These are phyloP conservation scores for Lithophane socia DNA, from an alignment of 2,888 invertebrate genomes.

Conservation along the genomic window DNA sequence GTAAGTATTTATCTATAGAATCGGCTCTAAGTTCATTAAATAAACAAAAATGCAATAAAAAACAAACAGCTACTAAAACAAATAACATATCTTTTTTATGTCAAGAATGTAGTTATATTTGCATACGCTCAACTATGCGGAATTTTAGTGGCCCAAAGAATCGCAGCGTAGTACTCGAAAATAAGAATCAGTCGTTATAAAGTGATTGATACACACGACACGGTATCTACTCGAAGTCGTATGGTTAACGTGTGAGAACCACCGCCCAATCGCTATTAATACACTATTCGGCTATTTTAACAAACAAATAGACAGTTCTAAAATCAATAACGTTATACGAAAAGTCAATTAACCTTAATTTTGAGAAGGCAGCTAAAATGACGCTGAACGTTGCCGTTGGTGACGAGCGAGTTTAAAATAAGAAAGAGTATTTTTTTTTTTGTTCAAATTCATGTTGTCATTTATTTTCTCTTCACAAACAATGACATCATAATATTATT, in stretches of 20 bases:
- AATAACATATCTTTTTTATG: constrained; percentile 17
- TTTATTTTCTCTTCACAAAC: neutral
- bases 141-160: constrained; percentile 43
- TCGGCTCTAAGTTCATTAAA: neutral
- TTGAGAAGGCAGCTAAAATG: constrained; percentile 75
- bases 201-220: constrained; percentile 47
- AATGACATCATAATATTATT: neutral
- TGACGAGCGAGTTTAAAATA: neutral
- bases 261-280: constrained; percentile 61
- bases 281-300: constrained; percentile 67
- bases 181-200: constrained; percentile 40
- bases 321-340: constrained; percentile 78
- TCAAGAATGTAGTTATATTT: constrained; percentile 47
- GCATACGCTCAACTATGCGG: constrained; percentile 57
- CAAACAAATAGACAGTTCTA: constrained; percentile 73
- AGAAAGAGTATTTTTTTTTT: neutral
- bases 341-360: constrained; percentile 84
- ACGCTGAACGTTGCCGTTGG: constrained; percentile 50
- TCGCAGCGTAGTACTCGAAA: constrained; percentile 1
- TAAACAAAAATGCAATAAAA: constrained; percentile 29
- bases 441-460: neutral
- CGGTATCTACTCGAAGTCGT: constrained; percentile 18
- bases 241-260: constrained; percentile 64
- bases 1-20: neutral
- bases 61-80: constrained; percentile 34